Evolutionary conservation across 2,888 invertebrate genomes (phyloP).

Genomic region (Himalopsyche kuldschensis): DNA sequence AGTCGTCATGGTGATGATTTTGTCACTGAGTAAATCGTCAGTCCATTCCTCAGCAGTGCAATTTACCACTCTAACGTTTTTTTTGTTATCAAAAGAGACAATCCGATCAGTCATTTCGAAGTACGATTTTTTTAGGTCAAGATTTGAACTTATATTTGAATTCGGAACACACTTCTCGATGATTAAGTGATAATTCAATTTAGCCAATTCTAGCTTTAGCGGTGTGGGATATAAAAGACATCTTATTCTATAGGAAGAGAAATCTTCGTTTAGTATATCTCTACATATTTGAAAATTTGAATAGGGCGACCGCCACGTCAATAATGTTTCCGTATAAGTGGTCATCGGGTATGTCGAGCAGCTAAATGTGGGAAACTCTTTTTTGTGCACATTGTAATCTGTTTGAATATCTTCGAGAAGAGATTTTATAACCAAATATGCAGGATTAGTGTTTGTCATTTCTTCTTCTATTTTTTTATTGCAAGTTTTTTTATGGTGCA

Average conservation of each 20-base stretch:
- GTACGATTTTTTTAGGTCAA: background rate
- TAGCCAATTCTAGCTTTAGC: background rate
- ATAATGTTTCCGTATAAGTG: constrained; percentile 42
- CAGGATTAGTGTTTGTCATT: constrained; percentile 3
- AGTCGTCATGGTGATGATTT: background rate
- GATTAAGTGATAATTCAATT: background rate
- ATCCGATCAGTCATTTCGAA: background rate
- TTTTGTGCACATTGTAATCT: constrained; percentile 5
- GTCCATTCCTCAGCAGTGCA: constrained; percentile 18
- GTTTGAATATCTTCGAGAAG: constrained; percentile 25
- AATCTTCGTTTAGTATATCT: constrained; percentile 42
- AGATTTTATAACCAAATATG: constrained; percentile 31
- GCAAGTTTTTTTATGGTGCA: constrained; percentile 47
- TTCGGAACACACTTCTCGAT: background rate
- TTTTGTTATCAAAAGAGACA: background rate
- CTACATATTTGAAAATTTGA: constrained; percentile 28
- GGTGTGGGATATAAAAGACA: constrained; percentile 43
- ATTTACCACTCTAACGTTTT: constrained; percentile 12
- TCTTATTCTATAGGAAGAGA: constrained; percentile 42
- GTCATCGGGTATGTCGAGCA: constrained; percentile 44
- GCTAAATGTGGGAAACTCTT: constrained; percentile 29
- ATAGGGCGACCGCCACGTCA: constrained; percentile 32
- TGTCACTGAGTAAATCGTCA: background rate
- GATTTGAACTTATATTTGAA: constrained; percentile 6
- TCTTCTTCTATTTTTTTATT: constrained; percentile 41